These are phyloP conservation scores for Hetaerina americana DNA, from an alignment of 1,140 invertebrate species.

Conservation along the genomic window DNA sequence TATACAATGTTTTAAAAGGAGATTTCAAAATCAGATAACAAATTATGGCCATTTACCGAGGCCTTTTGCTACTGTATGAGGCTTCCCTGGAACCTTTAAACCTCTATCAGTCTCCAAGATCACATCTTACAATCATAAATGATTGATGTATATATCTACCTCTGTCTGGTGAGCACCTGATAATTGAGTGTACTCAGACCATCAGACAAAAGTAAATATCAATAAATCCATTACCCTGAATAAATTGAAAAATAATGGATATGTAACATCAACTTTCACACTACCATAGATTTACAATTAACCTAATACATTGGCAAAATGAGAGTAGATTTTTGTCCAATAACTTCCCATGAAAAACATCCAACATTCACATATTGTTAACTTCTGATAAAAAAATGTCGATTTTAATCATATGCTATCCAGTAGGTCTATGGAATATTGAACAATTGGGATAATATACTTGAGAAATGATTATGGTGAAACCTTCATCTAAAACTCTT, in stretches of 20 bases:
- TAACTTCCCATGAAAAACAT: no score
- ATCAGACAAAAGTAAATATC: neutral
- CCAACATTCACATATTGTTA: no score
- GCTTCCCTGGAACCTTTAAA: neutral
- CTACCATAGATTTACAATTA: neutral
- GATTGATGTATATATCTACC: neutral
- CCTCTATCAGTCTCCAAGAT: neutral
- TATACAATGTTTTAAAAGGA: conserved; percentile 1
- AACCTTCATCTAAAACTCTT: no score
- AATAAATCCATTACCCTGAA: neutral
- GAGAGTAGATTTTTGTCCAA: no score
- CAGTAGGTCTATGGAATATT: no score
- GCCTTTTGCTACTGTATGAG: neutral
- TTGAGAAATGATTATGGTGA: no score
- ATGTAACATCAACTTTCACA: neutral
- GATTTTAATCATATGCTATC: no score
- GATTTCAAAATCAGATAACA: neutral
- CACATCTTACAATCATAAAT: neutral
- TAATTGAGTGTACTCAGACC: neutral
- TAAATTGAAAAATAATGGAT: neutral
- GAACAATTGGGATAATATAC: no score
- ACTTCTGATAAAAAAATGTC: no score
- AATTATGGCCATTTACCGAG: neutral
- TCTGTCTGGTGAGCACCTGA: neutral
- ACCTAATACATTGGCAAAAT: no score